Base-by-base conservation (phyloP, 2,113 vertebrate species). In the Leptobrachium ailaonicum region DNA sequence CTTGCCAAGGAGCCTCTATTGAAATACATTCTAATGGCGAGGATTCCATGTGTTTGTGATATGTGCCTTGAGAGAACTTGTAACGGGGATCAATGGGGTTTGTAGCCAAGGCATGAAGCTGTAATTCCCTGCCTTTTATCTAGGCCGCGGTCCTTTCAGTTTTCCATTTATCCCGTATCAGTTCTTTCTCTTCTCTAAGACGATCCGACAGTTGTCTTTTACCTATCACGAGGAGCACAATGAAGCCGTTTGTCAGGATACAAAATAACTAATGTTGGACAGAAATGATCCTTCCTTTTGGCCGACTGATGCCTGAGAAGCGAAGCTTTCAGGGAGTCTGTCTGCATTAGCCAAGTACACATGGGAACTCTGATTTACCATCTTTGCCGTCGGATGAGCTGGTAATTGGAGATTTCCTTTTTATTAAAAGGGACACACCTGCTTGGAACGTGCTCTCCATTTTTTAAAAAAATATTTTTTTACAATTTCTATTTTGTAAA, bases 81-180 rank as follows among this genome's bases (percentile, higher is more conserved):
- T 70, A 77, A 58, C n/a, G 60, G 41, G 53, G 66, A 77, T 77
- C 54, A 71, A 71, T 77, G 67, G 43, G 20, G 58, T 45, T 14
- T 62, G n/a, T 58, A 60, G 11, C 42, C 56, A 70, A 60, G 2
- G 66, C 11, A 70, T n/a, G 20, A 41, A 77, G 66, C 53, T 69
- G n/a, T 70, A 77, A 77, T 60, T 69, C 66, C 56, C 14, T 40
- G 41, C 2, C 53, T 77, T 69, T 70, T 70, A 77, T 77, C 41
- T 70, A 44, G n/a, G 66, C 53, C n/a, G 53, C 75, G 58, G 53
- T 69, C 66, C 43, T 77, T 42, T 70, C 50, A 69, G 9, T 60
- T 53, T 32, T 32, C 56, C 66, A 77, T 70, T 70, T 70, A 70
- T 77, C 66, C 75, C 56, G 10, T 70, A 60, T 70, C 66, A 60